Percentiles rank a stretch among this genome's conserved stretches.
phyloP scores from a whole-genome alignment of 2,113 vertebrate species.

The Lophius piscatorius region DNA sequence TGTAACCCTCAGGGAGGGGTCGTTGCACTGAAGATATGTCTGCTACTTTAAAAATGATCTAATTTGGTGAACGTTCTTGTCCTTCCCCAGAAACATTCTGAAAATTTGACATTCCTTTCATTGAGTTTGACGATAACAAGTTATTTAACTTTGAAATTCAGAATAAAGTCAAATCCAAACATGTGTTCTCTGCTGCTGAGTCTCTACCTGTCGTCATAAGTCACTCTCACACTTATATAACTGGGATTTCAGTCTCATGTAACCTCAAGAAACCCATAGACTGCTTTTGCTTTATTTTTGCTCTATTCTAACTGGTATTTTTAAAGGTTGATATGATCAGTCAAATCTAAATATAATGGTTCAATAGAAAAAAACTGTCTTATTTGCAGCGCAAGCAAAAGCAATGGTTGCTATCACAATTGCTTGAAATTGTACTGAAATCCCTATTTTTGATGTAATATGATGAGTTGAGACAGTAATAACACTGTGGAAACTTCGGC shows the following conservation, averaged over 20 bases:
- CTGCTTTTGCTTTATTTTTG: background rate
- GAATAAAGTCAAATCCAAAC: background rate
- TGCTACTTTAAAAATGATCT: background rate
- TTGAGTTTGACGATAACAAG: background rate
- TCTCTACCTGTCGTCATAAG: conserved; percentile 16
- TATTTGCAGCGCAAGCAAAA: too few relatives aligned
- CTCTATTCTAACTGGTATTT: too few relatives aligned
- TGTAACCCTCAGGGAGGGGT: background rate
- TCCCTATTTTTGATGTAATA: too few relatives aligned
- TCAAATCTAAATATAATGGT: too few relatives aligned
- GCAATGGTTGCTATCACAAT: too few relatives aligned
- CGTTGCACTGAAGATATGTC: background rate
- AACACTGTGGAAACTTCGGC: too few relatives aligned
- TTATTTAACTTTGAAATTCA: background rate
- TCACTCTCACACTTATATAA: conserved; percentile 32
- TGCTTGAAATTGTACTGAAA: too few relatives aligned
- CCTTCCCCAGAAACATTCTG: too few relatives aligned
- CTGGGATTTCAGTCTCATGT: conserved; percentile 1
- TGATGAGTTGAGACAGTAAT: too few relatives aligned
- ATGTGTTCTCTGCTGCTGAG: background rate
- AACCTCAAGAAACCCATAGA: conserved; percentile 6
- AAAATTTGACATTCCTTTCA: background rate
- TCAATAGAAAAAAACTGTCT: too few relatives aligned
- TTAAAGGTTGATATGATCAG: background rate
- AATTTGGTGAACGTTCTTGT: too few relatives aligned